Evolutionary conservation across 2,113 vertebrate species (phyloP), one percentile per base, ranked within the genome.

Genomic region (Melanotaenia duboulayi): DNA sequence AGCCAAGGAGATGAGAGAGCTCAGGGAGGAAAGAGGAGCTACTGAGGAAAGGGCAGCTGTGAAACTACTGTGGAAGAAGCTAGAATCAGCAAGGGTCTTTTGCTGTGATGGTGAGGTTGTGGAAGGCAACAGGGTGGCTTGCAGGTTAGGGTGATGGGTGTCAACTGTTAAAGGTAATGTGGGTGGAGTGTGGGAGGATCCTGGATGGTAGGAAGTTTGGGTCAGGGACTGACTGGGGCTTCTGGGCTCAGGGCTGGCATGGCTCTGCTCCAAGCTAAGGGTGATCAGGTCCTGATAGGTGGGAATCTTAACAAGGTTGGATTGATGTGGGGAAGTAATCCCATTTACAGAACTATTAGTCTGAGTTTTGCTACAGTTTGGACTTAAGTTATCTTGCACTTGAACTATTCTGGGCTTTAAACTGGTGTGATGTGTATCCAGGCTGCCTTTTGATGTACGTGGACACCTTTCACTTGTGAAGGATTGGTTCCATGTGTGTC

Each of bases 181-280:
- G 56, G 93, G 50, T 5, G 94, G 88, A 71, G 95, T 90, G 46
- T 49, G 90, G 60, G 92, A 90, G 0, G 92, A 81, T 14, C 85
- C 11, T 11, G 94, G 91, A 63, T 93, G 92, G 20, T 94, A 92
- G 39, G 87, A 90, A 80, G 90, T 92, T 63, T 92, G 90, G 50
- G 87, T 89, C 83, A 88, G 0, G 88, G 91, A 22, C 16, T 57
- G 37, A 46, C 8, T 92, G 11, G 91, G 58, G 44, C 10, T 58
- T 46, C 35, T 60, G 22, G 68, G 4, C 11, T 71, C 44, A 7
- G 25, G 12, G 1, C 55, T 58, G 13, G 14, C 16, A 4, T 55
- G 61, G 23, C 50, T 74, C 40, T 77, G 75, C 22, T 79, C 70
- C 16, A 85, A 72, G 17, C 65, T 76, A 7, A 91, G 80, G 28